Conservation (phyloP, 2,888 invertebrate species). For the Julus scandinavius region DNA sequence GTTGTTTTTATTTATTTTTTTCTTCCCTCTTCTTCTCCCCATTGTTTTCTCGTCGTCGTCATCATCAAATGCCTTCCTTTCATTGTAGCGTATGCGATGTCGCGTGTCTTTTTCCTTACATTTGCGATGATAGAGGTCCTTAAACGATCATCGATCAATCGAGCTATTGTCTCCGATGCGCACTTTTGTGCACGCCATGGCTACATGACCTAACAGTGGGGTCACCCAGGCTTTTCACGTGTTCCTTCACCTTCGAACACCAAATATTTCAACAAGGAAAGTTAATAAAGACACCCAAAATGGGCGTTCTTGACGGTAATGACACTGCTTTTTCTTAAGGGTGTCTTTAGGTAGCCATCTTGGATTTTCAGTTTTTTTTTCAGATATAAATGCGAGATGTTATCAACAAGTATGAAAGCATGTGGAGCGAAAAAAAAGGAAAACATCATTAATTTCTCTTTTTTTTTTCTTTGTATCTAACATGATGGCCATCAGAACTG, state of each 20-base stretch:
- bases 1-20: background rate
- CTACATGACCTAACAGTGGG: slow-evolving; percentile 3
- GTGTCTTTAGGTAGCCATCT: background rate
- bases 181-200: background rate
- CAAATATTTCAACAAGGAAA: slow-evolving; percentile 13
- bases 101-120: slow-evolving; percentile 4
- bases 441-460: too few species aligned
- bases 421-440: too few species aligned
- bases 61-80: background rate
- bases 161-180: background rate
- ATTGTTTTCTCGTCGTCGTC: background rate
- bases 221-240: background rate
- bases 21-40: background rate
- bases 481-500: too few species aligned
- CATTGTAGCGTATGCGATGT: background rate
- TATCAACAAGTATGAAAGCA: background rate
- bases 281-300: background rate
- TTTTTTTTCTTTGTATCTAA: too few species aligned
- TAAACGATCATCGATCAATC: slow-evolving; percentile 1
- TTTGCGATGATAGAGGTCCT: background rate
- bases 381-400: background rate
- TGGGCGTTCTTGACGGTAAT: background rate
- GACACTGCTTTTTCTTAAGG: background rate
- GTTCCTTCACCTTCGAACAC: background rate
- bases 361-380: background rate